Conservation (phyloP, 2,888 invertebrate species). For the Phyllotreta cruciferae region DNA sequence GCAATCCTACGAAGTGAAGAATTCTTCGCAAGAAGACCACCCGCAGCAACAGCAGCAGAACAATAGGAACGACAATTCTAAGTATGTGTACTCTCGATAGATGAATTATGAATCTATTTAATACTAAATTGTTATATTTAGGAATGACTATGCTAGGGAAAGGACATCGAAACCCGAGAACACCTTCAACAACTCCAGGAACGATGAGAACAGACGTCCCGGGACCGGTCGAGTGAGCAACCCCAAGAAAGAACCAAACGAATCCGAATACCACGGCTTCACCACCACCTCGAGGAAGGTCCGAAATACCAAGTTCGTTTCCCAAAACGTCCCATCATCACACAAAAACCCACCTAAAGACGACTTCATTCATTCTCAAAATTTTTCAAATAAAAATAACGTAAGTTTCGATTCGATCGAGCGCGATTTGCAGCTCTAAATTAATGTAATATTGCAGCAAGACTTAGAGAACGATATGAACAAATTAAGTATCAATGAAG, state of each 20-base stretch:
- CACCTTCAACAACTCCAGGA: slow-evolving; percentile 19
- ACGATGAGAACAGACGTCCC: slow-evolving; percentile 33
- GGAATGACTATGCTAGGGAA: slow-evolving; percentile 30
- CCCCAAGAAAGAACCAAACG: slow-evolving; percentile 54
- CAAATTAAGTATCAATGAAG: slow-evolving; percentile 30
- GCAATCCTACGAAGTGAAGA: slow-evolving; percentile 10
- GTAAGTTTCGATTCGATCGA: slow-evolving; percentile 10
- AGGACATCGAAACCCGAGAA: slow-evolving; percentile 25
- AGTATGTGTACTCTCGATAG: slow-evolving; percentile 21
- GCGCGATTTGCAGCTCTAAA: not conserved
- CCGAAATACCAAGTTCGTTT: slow-evolving; percentile 26
- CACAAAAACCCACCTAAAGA: slow-evolving; percentile 35
- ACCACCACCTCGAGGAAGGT: slow-evolving; percentile 52
- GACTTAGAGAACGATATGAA: slow-evolving; percentile 25
- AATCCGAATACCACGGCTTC: slow-evolving; percentile 57
- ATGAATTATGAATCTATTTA: no score
- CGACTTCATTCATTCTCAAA: slow-evolving; percentile 52
- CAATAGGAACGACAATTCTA: slow-evolving; percentile 32
- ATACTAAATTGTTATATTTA: slow-evolving; percentile 3
- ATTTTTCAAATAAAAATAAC: slow-evolving; percentile 55
- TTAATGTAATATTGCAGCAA: slow-evolving; percentile 6
- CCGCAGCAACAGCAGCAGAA: not conserved
- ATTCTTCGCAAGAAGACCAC: not conserved
- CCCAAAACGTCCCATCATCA: slow-evolving; percentile 22
- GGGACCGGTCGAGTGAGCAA: slow-evolving; percentile 46